These are phyloP conservation scores for Semaprochilodus insignis DNA, from an alignment of 2,797 vertebrate genomes.

Conservation along the genomic window DNA sequence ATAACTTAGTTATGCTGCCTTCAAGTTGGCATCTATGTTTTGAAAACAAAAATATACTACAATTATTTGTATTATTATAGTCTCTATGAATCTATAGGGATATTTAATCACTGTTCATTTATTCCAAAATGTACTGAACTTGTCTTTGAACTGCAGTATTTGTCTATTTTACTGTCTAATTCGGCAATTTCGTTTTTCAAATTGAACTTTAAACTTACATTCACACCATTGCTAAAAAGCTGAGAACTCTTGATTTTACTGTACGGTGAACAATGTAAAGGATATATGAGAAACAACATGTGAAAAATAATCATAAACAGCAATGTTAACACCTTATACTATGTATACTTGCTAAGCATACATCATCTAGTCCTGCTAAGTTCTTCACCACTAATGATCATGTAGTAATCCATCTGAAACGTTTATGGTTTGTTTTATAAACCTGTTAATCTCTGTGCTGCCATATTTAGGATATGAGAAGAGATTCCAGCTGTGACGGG, in stretches of 20 bases:
- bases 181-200: too few relatives aligned
- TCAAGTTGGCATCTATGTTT: too few relatives aligned
- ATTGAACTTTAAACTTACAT: background rate
- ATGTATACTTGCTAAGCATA: background rate
- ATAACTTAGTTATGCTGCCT: too few relatives aligned
- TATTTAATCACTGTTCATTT: too few relatives aligned
- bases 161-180: too few relatives aligned
- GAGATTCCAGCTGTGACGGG: constrained; percentile 54
- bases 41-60: too few relatives aligned
- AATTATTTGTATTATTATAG: too few relatives aligned
- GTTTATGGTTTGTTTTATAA: constrained; percentile 51
- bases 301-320: background rate
- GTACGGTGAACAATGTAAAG: background rate
- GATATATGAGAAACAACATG: constrained; percentile 9
- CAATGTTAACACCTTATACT: background rate
- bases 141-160: too few relatives aligned
- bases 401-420: constrained; percentile 47
- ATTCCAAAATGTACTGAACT: too few relatives aligned
- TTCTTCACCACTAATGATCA: constrained; percentile 36
- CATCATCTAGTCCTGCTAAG: background rate
- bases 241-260: background rate
- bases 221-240: background rate
- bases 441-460: constrained; percentile 44
- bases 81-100: too few relatives aligned
- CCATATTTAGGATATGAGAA: constrained; percentile 50